phyloP scores from a whole-genome alignment of 2,113 vertebrate genomes.

The Riparia riparia region DNA sequence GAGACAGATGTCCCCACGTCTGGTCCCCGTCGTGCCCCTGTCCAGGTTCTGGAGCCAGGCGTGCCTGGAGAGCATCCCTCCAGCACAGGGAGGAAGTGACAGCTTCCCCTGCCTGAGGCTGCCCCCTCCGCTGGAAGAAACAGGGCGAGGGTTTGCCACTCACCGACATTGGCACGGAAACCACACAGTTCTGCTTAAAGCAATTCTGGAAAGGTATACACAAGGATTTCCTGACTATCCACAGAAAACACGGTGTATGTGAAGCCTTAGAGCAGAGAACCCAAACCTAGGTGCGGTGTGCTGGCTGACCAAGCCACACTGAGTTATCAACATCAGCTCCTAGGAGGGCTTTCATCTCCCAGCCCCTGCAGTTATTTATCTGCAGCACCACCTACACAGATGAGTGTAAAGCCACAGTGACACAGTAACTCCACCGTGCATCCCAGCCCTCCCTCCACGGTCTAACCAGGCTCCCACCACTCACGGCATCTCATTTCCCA shows the following conservation, averaged over 20 bases:
- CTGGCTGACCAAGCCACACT: accelerated
- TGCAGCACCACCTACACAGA: too few relatives aligned
- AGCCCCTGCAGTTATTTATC: too few relatives aligned
- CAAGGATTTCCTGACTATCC: background rate
- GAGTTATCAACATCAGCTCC: background rate
- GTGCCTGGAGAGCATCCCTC: background rate
- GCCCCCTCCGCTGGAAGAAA: background rate
- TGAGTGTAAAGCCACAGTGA: too few relatives aligned
- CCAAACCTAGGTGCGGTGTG: accelerated
- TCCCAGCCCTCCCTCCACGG: too few relatives aligned
- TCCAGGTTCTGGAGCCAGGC: background rate
- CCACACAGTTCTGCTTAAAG: background rate
- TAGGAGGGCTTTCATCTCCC: background rate
- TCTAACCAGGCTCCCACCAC: background rate
- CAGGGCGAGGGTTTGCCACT: background rate
- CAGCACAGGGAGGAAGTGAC: background rate
- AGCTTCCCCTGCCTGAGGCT: background rate
- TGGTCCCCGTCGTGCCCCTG: background rate
- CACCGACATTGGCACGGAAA: accelerated
- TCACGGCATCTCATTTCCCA: accelerated
- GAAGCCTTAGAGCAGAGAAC: background rate
- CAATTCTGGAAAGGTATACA: accelerated
- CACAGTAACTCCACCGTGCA: too few relatives aligned
- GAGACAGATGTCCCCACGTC: background rate
- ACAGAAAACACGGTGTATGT: accelerated